A percentile compares a stretch with the other conserved stretches of the same genome.
Evolutionary conservation across 2,888 invertebrate genomes (phyloP).

Genomic region (Drosophila nr. perissopoda): DNA sequence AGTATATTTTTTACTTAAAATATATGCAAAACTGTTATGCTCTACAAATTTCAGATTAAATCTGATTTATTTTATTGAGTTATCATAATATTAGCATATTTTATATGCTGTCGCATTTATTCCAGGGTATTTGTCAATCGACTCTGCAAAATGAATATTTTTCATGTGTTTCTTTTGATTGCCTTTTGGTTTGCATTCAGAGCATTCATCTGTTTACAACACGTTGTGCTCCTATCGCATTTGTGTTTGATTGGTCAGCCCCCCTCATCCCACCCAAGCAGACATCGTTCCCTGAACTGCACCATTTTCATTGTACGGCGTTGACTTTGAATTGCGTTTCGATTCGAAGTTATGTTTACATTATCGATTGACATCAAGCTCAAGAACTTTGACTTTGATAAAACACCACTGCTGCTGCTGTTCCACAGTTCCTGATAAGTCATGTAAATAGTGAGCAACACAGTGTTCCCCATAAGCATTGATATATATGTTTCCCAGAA

Average conservation of each 20-base stretch:
- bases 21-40: not conserved
- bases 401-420: slow-evolving; percentile 28
- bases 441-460: slow-evolving; percentile 34
- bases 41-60: not conserved
- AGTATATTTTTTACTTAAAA: not conserved
- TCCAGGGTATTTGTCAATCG: slow-evolving; percentile 22
- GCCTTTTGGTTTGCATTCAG: slow-evolving; percentile 39
- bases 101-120: not conserved
- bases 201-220: slow-evolving; percentile 54
- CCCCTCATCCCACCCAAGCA: not conserved
- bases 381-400: slow-evolving; percentile 62
- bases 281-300: not conserved
- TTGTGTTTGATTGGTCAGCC: slow-evolving; percentile 32
- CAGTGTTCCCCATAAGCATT: slow-evolving; percentile 29
- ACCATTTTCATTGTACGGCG: slow-evolving; percentile 27
- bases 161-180: slow-evolving; percentile 42
- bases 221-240: slow-evolving; percentile 37
- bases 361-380: slow-evolving; percentile 47
- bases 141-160: too few species aligned
- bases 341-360: slow-evolving; percentile 45
- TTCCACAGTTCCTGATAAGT: slow-evolving; percentile 43
- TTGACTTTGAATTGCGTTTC: slow-evolving; percentile 57
- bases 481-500: slow-evolving; percentile 28
- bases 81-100: not conserved
- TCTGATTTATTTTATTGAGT: not conserved